Evolutionary conservation across 53 echinoderm and acorn worm genomes (phyloP).

Genomic region (Apostichopus leukothele): DNA sequence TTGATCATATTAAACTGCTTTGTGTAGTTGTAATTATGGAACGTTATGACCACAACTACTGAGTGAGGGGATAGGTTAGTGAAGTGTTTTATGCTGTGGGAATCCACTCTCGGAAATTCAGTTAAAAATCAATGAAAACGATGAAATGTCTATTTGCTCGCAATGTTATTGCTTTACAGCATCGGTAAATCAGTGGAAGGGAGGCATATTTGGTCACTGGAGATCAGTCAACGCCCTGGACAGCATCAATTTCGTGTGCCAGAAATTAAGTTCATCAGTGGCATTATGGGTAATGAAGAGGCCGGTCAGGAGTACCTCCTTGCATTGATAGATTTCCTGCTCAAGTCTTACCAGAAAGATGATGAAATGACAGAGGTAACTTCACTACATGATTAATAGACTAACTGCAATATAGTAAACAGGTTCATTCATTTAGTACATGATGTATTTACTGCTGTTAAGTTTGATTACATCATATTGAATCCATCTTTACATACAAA

Average conservation of each 20-base stretch:
- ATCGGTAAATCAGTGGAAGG: slow-evolving; percentile 77
- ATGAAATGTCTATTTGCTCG: background rate
- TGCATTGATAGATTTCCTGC: slow-evolving; percentile 73
- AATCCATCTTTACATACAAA: no score
- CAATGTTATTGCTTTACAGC: slow-evolving; percentile 46
- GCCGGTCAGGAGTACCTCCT: slow-evolving; percentile 77
- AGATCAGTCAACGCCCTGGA: slow-evolving; percentile 65
- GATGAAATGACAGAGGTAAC: slow-evolving; percentile 47
- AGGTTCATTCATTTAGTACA: no score
- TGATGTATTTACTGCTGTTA: no score
- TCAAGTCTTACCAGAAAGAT: slow-evolving; percentile 83
- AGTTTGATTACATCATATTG: no score
- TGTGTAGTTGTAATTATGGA: no score
- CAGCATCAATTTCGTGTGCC: slow-evolving; percentile 67
- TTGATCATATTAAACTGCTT: no score
- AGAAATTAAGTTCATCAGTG: slow-evolving; percentile 84
- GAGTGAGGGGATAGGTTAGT: no score
- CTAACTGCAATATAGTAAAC: no score
- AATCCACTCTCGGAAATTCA: no score
- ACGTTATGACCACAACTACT: no score
- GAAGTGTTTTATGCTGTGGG: no score
- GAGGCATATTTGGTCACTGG: slow-evolving; percentile 80
- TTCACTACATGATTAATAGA: background rate
- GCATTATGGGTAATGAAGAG: slow-evolving; percentile 83
- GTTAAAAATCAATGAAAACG: no score